phyloP scores from a whole-genome alignment of 1,140 invertebrate genomes.

The Ptiloglossa arizonensis region DNA sequence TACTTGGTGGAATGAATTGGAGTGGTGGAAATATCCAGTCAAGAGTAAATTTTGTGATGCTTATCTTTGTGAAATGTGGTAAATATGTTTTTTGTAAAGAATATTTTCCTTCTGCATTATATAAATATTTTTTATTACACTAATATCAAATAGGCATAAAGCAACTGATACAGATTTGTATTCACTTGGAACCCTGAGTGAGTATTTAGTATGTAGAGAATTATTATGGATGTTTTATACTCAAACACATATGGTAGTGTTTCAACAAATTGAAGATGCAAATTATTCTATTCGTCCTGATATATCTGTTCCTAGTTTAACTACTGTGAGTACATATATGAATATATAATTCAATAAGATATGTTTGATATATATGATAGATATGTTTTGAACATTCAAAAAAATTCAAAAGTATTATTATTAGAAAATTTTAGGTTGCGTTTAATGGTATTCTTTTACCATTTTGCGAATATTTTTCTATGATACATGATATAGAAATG shows the following conservation, averaged over 20 bases:
- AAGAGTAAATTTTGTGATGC: conserved; percentile 71
- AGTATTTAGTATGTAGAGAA: conserved; percentile 78
- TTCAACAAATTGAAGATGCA: conserved; percentile 64
- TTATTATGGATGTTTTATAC: conserved; percentile 79
- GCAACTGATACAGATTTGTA: conserved; percentile 61
- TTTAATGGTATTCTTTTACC: conserved; percentile 74
- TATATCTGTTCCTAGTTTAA: conserved; percentile 79
- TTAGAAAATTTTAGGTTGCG: conserved; percentile 64
- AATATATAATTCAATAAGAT: conserved; percentile 5
- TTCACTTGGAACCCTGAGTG: conserved; percentile 72
- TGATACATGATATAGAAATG: conserved; percentile 73
- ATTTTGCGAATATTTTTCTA: conserved; percentile 74
- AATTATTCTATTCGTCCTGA: conserved; percentile 69
- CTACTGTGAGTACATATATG: conserved; percentile 63
- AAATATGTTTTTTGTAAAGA: conserved; percentile 20
- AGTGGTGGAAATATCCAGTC: conserved; percentile 69
- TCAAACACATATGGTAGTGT: conserved; percentile 71
- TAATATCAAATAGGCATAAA: conserved; percentile 65
- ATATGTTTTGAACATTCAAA: conserved; percentile 1
- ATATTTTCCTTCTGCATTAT: conserved; percentile 3
- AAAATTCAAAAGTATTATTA: conserved; percentile 12
- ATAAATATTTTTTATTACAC: conserved; percentile 4
- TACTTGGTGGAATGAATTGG: conserved; percentile 77
- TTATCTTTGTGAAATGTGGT: conserved; percentile 75
- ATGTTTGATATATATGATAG: background rate